Conservation (phyloP, 2,113 vertebrate species). For the Astur gentilis region DNA sequence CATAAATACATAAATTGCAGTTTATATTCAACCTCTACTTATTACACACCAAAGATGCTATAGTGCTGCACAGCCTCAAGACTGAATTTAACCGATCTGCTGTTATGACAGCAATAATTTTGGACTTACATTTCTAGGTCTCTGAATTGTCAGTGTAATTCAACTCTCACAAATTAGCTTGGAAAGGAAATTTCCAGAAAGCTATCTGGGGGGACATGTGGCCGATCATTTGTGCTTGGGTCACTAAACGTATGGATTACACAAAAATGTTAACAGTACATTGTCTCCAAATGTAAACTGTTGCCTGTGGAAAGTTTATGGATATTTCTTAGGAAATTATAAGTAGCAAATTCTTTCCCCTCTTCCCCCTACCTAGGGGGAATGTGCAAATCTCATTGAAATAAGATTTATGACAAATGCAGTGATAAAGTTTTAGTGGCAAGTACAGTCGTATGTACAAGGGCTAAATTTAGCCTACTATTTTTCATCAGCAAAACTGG, state of each 20-base stretch:
- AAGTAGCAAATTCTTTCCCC: not conserved
- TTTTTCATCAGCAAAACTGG: not conserved
- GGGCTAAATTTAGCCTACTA: not conserved
- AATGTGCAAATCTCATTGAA: not conserved
- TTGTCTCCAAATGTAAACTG: not conserved
- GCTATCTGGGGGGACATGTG: not conserved
- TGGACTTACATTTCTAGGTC: not conserved
- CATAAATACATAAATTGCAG: not conserved
- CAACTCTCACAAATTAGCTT: not conserved
- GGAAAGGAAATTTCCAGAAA: constrained; percentile 17
- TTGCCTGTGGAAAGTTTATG: not conserved
- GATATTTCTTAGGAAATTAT: not conserved
- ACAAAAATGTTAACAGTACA: not conserved
- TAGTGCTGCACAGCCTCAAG: not conserved
- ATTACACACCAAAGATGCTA: not conserved
- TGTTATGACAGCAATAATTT: not conserved
- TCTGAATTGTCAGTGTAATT: constrained; percentile 12
- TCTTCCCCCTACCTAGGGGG: not conserved
- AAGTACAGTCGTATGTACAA: not conserved
- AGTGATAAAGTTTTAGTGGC: not conserved
- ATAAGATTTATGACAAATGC: not conserved
- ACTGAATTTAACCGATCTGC: not conserved
- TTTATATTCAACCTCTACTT: not conserved
- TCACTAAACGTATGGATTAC: not conserved
- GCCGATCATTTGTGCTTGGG: not conserved